Base-by-base conservation (phyloP, 37 sponge, comb jelly and placozoan genomes). In the Hormiphora californensis region DNA sequence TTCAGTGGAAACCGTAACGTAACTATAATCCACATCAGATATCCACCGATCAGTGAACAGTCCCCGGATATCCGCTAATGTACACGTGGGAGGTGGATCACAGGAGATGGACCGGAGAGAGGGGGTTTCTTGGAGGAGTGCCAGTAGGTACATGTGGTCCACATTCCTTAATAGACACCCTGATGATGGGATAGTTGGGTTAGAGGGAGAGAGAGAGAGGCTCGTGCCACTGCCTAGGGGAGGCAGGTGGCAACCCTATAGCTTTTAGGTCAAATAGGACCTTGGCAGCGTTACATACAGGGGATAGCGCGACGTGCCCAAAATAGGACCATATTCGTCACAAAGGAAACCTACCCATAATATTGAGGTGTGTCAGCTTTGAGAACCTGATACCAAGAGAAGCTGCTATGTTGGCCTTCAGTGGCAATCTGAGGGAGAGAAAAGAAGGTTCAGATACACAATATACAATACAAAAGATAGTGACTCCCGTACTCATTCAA, bases 71-170 rank as follows among this genome's bases (percentile, higher is more conserved):
- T 73, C 81, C 4, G 5, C 2, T 3, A 73, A 46, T 5, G 9
- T 40, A 28, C 81, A 73, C 27, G 81, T 43, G 46, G 40, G 43
- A 28, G 81, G 81, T 1, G 41, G 40, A 33, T 27, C 41, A 41
- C 81, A 73, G n/a, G 81, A 73, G 27, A 73, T 43, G 22, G 32
- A 19, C 1, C 30, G 40, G 23, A 73, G 81, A 46, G 25, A 40
- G 7, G 9, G 35, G 23, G 81, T 30, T 1, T 73, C 81, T 40
- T 73, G 81, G 12, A 73, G 46, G 4, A 73, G 23, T 40, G 39
- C 81, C 28, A 73, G 40, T 28, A 73, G 81, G 44, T 73, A 73
- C 81, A 73, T 73, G 25, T 73, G 81, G 23, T 73, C 81, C 32
- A 19, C 35, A 46, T 73, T 37, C 21, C 46, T 22, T 36, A 25